Evolutionary conservation across 2,888 invertebrate genomes (phyloP), one percentile per base, ranked within the genome.

Genomic region (Portevinia maculata): DNA sequence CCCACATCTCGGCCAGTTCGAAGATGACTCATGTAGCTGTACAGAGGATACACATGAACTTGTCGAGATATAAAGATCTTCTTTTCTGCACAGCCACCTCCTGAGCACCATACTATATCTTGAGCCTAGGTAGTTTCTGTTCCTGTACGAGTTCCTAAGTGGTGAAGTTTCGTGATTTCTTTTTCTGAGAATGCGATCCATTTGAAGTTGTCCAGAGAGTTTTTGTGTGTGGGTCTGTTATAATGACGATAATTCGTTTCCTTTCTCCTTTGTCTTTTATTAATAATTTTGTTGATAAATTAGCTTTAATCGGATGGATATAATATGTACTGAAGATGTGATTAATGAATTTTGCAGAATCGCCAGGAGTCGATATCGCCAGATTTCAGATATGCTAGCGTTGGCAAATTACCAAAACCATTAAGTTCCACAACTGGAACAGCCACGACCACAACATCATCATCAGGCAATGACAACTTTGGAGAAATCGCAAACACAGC

Each of bases 401-500:
- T 88, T 88, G 87, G 88, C 83, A 89, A 90, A 86, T 86, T 88
- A 85, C 87, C 90, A 46, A 89, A 88, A 85, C 88, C 87, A 65
- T 70, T 70, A 46, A 62, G 71, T 62, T 81, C 83, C n/a, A 44
- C 74, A 15, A 73, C 39, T 50, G 83, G 78, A 81, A 75, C 71
- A 74, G 53, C 44, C 11, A 69, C 73, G 57, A 83, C 65, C 21
- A 65, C 67, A 65, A 62, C 84, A 85, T 73, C 85, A 84, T 91
- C 91, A 85, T 84, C 71, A 15, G 71, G 85, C 76, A 86, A 85
- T 55, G 87, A 88, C 73, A 86, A 87, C 84, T 88, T 88, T 64
- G 84, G 88, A 85, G 91, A 92, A 90, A 93, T 91, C 89, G 87
- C 88, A 53, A 84, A 70, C 65, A 53, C 75, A 44, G 93, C 93